Evolutionary conservation across 2,888 invertebrate genomes (phyloP), one percentile per base, ranked within the genome.

Genomic region (Sinopyrophorus schimmeli): DNA sequence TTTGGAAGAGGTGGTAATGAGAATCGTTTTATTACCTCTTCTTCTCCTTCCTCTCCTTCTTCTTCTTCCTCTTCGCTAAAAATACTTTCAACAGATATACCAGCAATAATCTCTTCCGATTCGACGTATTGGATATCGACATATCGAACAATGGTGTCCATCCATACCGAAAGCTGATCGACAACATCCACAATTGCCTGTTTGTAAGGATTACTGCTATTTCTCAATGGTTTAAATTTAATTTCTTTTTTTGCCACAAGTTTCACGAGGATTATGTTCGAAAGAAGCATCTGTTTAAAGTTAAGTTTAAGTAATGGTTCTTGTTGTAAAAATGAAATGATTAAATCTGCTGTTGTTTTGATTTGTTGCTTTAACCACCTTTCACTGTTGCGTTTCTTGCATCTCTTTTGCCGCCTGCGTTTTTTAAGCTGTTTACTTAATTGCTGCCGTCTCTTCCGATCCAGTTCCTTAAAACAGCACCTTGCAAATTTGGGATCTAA

Each of bases 81-180:
- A 16, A 44, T 3, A 10, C 44, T 53, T 28, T 47, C 58, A 1
- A 50, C 20, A 6, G 49, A 50, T n/a, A 44, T 35, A 18, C 28
- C 38, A 3, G 60, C 51, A 3, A 65, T 54, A 26, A 65, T 65
- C 39, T 63, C 65, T 3, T 63, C 64, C 2, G 64, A 63, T 38
- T 65, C 65, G 3, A 67, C 55, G 7, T 64, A 66, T 46, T 69
- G 67, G 1, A 63, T 57, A 27, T 69, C 69, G 1, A 68, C 64
- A 30, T 64, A 65, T 42, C 60, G 59, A 4, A 62, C 63, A 15
- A 68, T 44, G 1, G 63, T 60, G 41, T 71, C 70, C 35, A 70
- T 59, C 69, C 71, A 71, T 3, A 68, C 57, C 1, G 69, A 62
- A 6, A 68, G 11, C 55, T 71, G 69, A 47, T 70, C 68, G 10